Evolutionary conservation across 1,140 invertebrate species (phyloP).

Genomic region (Mizuhopecten yessoensis): DNA sequence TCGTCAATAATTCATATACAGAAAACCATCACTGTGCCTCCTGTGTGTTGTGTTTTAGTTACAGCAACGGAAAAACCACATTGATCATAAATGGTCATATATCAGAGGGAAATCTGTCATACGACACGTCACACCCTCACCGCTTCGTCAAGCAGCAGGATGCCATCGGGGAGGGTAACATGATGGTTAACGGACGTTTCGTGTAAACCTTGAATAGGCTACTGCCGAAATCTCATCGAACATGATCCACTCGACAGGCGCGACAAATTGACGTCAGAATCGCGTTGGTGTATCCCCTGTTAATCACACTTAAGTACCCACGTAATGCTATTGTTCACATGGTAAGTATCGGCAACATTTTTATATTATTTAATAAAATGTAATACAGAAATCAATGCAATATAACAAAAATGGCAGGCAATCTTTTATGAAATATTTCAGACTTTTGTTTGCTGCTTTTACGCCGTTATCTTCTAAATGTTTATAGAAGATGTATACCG

Average conservation of each 20-base stretch:
- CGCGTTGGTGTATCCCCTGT: no score
- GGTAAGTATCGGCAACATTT: no score
- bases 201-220: not conserved
- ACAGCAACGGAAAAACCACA: not conserved
- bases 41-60: not conserved
- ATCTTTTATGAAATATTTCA: no score
- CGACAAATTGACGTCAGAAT: not conserved
- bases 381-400: no score
- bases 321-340: no score
- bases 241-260: not conserved
- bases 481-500: no score
- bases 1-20: conserved; percentile 16
- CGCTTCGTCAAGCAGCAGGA: not conserved
- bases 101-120: not conserved
- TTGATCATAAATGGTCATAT: not conserved
- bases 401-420: no score
- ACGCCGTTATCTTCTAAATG: no score
- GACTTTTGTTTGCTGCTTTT: no score
- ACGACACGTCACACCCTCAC: not conserved
- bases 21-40: not conserved
- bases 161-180: not conserved
- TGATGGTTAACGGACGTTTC: not conserved
- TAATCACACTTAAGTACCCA: no score
- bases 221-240: not conserved
- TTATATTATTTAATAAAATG: no score